Percentiles rank a stretch among this genome's conserved stretches.
phyloP scores from a whole-genome alignment of 2,888 invertebrate genomes.

The Hymenopus coronatus region DNA sequence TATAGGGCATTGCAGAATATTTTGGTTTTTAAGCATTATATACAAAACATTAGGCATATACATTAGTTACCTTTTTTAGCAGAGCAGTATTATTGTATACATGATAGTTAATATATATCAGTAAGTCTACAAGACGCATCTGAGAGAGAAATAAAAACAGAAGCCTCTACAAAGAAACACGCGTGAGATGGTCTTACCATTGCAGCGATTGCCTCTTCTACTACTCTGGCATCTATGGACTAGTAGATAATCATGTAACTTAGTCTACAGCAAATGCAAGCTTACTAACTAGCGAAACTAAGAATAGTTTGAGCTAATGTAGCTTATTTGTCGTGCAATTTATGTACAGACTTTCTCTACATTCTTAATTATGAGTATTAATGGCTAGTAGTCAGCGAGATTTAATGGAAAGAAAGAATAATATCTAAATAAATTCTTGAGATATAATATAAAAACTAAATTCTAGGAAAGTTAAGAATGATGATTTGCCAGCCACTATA shows the following conservation, averaged over 20 bases:
- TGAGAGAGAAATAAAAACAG: background rate
- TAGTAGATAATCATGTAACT: background rate
- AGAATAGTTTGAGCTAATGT: background rate
- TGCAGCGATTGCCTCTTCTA: background rate
- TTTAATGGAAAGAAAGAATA: background rate
- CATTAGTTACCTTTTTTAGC: background rate
- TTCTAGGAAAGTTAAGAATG: background rate
- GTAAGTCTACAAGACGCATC: background rate
- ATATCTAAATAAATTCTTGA: background rate
- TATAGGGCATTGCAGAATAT: background rate
- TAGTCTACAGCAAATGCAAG: background rate
- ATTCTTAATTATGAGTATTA: background rate
- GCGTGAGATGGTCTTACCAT: background rate
- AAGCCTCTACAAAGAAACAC: background rate
- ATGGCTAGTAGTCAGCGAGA: background rate
- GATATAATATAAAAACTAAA: background rate
- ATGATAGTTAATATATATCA: background rate
- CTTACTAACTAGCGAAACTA: background rate
- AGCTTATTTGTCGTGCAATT: background rate
- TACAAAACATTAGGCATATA: background rate
- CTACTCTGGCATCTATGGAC: background rate
- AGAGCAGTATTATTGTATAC: background rate
- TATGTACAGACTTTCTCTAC: background rate
- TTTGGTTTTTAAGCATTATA: background rate
- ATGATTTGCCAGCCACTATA: background rate